phyloP scores from a whole-genome alignment of 2,888 invertebrate species.

The Lamellibrachia satsuma region DNA sequence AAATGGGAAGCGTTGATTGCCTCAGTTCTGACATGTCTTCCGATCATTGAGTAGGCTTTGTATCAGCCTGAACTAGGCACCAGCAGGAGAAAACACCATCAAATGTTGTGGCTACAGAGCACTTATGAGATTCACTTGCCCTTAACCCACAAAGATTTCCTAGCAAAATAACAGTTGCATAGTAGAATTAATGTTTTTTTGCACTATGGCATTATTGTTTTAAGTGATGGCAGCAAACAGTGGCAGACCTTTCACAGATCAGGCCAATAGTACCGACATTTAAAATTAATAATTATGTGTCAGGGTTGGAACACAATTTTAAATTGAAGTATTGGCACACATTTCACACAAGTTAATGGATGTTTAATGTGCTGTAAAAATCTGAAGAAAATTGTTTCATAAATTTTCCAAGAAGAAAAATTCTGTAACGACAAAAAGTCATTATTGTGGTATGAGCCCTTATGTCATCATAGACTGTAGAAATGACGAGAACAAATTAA shows the following conservation, averaged over 20 bases:
- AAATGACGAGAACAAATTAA: no score
- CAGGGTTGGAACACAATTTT: not conserved
- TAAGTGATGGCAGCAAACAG: not conserved
- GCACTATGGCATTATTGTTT: not conserved
- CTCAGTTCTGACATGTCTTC: not conserved
- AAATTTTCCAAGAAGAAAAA: not conserved
- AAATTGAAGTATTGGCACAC: not conserved
- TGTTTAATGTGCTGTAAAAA: not conserved
- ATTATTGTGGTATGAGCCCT: not conserved
- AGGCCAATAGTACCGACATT: not conserved
- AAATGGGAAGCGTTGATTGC: not conserved
- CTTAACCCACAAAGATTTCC: not conserved
- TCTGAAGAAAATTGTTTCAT: not conserved
- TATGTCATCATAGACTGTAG: no score
- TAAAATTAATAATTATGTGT: not conserved
- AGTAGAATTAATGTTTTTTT: not conserved
- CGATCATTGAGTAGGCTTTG: not conserved
- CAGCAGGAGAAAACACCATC: not conserved
- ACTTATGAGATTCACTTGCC: not conserved
- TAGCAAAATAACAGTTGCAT: constrained; percentile 10
- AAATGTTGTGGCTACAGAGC: not conserved
- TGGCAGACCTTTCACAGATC: not conserved
- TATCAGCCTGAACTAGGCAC: not conserved
- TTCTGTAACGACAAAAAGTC: no score
- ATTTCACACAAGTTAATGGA: not conserved